Base-by-base conservation (phyloP, 2,797 vertebrate species). In the Gallinago nigripennis region DNA sequence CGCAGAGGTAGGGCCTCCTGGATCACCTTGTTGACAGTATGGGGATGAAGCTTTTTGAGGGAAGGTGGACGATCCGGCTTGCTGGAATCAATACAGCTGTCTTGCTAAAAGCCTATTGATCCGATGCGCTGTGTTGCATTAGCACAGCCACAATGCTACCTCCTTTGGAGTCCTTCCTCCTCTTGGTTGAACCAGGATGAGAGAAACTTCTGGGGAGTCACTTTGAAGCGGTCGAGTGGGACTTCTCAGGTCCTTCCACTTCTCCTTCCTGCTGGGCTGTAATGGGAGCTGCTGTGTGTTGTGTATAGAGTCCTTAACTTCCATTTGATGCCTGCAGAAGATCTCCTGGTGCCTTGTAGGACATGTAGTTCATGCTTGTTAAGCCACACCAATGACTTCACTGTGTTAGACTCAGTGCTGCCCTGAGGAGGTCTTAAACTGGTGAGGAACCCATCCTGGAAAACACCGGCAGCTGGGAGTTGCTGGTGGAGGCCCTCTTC, bases 51-150 rank as follows among this genome's bases (percentile, higher is more conserved):
- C 27, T 54, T n/a, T 82, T 6, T 12, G 30, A 24, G 64, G 46
- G 20, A 18, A 58, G 54, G 50, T 0, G 1, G 68, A 6, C 1
- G 8, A 39, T 75, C 33, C 0, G 1, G 31, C 43, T 77, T 1
- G 0, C 37, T 28, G 3, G 53, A 45, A 70, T 56, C 92, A 17
- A 9, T 82, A 37, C 17, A 8, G 14, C 18, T 28, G 33, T 10
- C 58, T 48, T 61, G 28, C 73, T 72, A 51, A 87, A 72, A 89
- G 75, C 66, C 30, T 16, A 25, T 72, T 0, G 70, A 92, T 95
- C 70, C 0, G 1, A 8, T 4, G 18, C 6, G 11, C 9, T 2
- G 54, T 4, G 21, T 56, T 83, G 75, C 23, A 18, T 54, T 79
- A 85, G 82, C 63, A 24, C 9, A 45, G n/a, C 66, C 78, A 73